A percentile compares a stretch with the other conserved stretches of the same genome.
These are phyloP conservation scores for Scylla paramamosain DNA, from an alignment of 1,140 invertebrate species.

Conservation along the genomic window DNA sequence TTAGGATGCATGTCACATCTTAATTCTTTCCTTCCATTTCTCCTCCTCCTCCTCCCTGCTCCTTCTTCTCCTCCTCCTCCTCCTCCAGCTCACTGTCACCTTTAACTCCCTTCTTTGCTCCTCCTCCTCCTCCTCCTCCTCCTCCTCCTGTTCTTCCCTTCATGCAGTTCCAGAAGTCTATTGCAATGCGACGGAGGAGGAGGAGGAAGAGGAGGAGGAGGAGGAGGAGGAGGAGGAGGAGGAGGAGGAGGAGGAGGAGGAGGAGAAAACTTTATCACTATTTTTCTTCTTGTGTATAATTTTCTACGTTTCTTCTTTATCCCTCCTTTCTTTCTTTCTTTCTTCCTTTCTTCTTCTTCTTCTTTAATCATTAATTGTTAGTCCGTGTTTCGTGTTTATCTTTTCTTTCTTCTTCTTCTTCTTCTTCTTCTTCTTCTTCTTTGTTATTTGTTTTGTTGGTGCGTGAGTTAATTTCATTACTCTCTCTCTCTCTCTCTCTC, in stretches of 20 bases:
- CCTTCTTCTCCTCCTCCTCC: background rate
- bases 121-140: background rate
- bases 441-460: background rate
- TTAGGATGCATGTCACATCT: background rate
- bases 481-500: slow-evolving; percentile 15
- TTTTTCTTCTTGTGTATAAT: background rate
- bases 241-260: too few species aligned
- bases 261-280: too few species aligned
- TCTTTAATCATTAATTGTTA: background rate
- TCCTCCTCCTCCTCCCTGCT: background rate
- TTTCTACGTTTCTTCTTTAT: background rate
- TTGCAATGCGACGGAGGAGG: too few species aligned
- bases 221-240: too few species aligned
- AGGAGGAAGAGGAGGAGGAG: too few species aligned
- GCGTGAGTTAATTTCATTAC: background rate
- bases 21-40: background rate
- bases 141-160: background rate
- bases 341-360: too few species aligned
- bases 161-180: background rate
- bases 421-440: background rate
- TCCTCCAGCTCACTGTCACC: background rate
- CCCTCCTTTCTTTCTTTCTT: too few species aligned
- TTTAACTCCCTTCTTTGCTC: background rate
- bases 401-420: background rate
- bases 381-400: background rate